Evolutionary conservation across 2,797 vertebrate species (phyloP), one percentile per base, ranked within the genome.

Genomic region (Sebastes taczanowskii): DNA sequence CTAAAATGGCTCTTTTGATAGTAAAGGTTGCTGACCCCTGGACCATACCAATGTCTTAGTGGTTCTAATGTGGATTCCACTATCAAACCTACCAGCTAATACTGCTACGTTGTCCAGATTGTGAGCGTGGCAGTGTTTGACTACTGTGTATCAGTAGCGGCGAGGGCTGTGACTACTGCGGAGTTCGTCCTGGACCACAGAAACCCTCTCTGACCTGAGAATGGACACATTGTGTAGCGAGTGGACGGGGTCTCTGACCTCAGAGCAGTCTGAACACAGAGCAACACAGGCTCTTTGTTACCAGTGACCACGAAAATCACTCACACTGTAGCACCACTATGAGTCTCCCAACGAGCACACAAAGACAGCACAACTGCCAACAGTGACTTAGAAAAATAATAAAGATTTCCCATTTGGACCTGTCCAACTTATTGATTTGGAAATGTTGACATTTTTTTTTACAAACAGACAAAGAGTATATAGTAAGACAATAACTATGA

Each of bases 251-350:
- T 76, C 74, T 93, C 95, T 80, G 96, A 98, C 91, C 94, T 97
- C 89, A 97, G 96, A 94, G 94, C 94, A 4, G 96, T 94, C 90
- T 96, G 95, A 95, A 91, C 90, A 1, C 96, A 95, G 0, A 93
- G 95, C 88, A 95, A 98, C 95, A 96, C 96, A 91, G 95, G 84
- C 95, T 94, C 80, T 96, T 98, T 96, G 97, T 98, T 88, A 90
- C 91, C 35, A 85, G 89, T 4, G 94, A 97, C 89, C 95, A 78
- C 77, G 95, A 95, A 86, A 89, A 62, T 91, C 80, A 92, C 95
- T 53, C 95, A 94, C 72, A 87, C 94, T 59, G 83, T 4, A 61
- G 79, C 42, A 61, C 63, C 35, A 66, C 67, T 4, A 13, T 0
- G 78, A 84, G 63, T 70, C 74, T 56, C 27, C 59, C 60, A 79